Evolutionary conservation across 2,888 invertebrate species (phyloP).

Genomic region (Amblyjoppa proteus): DNA sequence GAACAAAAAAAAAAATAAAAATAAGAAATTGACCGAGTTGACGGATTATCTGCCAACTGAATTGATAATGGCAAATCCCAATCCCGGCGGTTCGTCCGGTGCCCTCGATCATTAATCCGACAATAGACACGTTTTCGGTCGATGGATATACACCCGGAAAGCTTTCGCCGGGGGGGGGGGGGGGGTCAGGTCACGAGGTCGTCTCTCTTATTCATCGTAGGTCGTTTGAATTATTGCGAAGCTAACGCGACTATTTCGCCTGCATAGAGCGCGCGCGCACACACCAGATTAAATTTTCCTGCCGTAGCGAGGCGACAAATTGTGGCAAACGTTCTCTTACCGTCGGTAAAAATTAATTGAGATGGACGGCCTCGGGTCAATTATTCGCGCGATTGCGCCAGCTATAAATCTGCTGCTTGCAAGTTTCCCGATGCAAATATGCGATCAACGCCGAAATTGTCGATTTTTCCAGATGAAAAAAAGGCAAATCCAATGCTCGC

Average conservation of each 20-base stretch:
- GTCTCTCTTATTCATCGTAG: conserved; percentile 39
- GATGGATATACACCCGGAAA: not conserved
- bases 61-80: not conserved
- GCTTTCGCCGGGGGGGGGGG: not conserved
- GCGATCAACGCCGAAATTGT: not conserved
- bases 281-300: not conserved
- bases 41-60: conserved; percentile 14
- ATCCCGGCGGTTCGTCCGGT: not conserved
- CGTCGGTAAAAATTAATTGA: not conserved
- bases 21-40: conserved; percentile 13
- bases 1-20: not conserved
- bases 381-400: not conserved
- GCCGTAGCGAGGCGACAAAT: not conserved
- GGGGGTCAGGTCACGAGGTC: conserved; percentile 44
- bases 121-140: conserved; percentile 38
- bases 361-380: not conserved
- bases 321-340: not conserved
- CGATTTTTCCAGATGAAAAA: not conserved
- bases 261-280: not conserved
- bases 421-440: not conserved
- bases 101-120: conserved; percentile 42
- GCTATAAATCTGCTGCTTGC: not conserved
- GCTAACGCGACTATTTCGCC: not conserved
- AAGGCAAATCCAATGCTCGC: not conserved
- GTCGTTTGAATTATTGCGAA: conserved; percentile 34